These are phyloP conservation scores for Meghimatium bilineatum DNA, from an alignment of 2,888 invertebrate genomes.

Conservation along the genomic window DNA sequence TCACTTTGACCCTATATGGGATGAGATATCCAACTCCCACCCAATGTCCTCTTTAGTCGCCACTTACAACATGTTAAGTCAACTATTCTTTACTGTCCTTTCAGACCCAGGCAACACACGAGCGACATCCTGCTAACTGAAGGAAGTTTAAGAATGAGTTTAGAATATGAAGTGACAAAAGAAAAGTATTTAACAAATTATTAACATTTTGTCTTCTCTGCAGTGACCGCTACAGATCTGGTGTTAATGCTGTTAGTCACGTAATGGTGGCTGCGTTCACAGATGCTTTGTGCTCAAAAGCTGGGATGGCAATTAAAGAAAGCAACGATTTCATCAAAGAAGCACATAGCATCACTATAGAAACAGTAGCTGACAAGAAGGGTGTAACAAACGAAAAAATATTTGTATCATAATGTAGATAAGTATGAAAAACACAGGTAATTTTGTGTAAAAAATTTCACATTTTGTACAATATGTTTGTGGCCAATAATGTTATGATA, in stretches of 20 bases:
- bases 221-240: conserved; percentile 70
- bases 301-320: conserved; percentile 37
- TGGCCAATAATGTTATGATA: not conserved
- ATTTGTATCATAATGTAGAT: not conserved
- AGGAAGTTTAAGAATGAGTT: no score
- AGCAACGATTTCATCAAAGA: not conserved
- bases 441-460: not conserved
- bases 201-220: conserved; percentile 24
- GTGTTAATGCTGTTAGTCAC: conserved; percentile 67
- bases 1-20: no score
- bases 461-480: not conserved
- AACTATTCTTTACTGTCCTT: no score
- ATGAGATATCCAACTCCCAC: no score
- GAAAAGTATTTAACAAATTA: no score
- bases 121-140: no score
- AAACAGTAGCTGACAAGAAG: not conserved
- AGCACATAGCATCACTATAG: not conserved
- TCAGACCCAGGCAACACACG: no score
- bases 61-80: no score
- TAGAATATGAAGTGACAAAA: no score
- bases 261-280: conserved; percentile 63
- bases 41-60: no score
- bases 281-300: conserved; percentile 59
- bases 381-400: not conserved
- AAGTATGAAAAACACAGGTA: not conserved